phyloP scores from a whole-genome alignment of 2,113 vertebrate genomes.

The Pomatorhinus ruficollis region DNA sequence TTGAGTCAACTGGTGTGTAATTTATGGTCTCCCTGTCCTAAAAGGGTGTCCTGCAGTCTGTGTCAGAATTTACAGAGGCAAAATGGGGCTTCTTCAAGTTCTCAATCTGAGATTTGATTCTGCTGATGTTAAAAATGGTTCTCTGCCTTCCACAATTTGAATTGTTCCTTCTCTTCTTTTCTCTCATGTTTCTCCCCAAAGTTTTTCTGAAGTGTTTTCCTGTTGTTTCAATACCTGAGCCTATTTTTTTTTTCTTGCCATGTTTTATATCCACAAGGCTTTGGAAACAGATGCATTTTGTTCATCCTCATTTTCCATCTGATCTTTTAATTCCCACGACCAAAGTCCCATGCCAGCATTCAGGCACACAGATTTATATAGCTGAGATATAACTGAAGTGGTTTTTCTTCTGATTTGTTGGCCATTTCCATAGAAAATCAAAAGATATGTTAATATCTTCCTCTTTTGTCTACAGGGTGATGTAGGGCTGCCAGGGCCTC shows the following conservation, averaged over 20 bases:
- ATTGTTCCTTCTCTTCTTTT: background rate
- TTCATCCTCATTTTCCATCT: background rate
- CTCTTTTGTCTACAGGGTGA: constrained; percentile 80
- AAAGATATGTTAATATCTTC: background rate
- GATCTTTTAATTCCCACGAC: background rate
- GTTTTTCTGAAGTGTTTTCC: background rate
- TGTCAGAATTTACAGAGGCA: background rate
- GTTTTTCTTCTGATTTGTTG: background rate
- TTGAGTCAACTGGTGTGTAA: background rate
- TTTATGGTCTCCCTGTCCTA: background rate
- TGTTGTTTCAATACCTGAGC: background rate
- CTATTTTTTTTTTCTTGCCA: background rate
- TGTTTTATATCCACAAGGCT: background rate
- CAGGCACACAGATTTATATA: background rate
- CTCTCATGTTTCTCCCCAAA: background rate
- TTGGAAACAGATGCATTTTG: background rate
- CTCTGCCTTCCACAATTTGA: background rate
- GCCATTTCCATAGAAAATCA: background rate
- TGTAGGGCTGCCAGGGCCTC: constrained; percentile 83
- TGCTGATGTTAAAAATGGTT: background rate
- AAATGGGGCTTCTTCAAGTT: background rate
- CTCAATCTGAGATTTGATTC: background rate
- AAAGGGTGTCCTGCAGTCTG: background rate
- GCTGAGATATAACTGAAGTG: background rate
- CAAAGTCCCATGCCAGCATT: background rate